Evolutionary conservation across 2,888 invertebrate genomes (phyloP), one percentile per base, ranked within the genome.

Genomic region (Siphonodentalium dalli): DNA sequence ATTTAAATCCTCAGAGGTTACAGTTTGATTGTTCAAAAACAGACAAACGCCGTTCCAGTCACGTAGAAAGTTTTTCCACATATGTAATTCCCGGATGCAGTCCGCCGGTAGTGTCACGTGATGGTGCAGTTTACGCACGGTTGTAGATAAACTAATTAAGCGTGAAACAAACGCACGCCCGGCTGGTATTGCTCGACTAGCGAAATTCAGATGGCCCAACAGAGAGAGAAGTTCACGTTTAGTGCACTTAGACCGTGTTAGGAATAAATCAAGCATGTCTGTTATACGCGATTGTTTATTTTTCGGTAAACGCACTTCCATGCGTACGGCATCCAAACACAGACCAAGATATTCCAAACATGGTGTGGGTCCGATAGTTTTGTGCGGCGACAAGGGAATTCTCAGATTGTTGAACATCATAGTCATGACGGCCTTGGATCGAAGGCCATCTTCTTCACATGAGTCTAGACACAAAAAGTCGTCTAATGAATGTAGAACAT

Each of bases 401-500:
- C 44, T 48, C 3, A 65, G 44, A 8, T 23, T 38, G 9, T 38
- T 35, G 24, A 62, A 65, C 5, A 65, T 20, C 5, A 27, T 18
- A 13, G 37, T 41, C 8, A 61, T 13, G 9, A 58, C 18, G 11
- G 50, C 55, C 55, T 58, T 63, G 13, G 55, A 58, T 21, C 53
- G 42, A 20, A 56, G 39, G 2, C 55, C 58, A 20, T 34, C 33
- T 20, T 8, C 11, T 9, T 31, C 27, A 5, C 54, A 45, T 18
- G 13, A 4, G 5, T 58, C 52, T 20, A 63, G 28, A 9, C 53
- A 45, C n/a, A 63, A 27, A 38, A 62, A 63, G 26, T 57, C 54
- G 43, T 63, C 59, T 15, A 63, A 37, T 5, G 60, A 23, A 31
- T 63, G 54, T 9, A 60, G 45, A 18, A 59, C 49, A 27, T 44